Evolutionary conservation across 2,113 vertebrate species (phyloP).

Genomic region (Thermophis baileyi): DNA sequence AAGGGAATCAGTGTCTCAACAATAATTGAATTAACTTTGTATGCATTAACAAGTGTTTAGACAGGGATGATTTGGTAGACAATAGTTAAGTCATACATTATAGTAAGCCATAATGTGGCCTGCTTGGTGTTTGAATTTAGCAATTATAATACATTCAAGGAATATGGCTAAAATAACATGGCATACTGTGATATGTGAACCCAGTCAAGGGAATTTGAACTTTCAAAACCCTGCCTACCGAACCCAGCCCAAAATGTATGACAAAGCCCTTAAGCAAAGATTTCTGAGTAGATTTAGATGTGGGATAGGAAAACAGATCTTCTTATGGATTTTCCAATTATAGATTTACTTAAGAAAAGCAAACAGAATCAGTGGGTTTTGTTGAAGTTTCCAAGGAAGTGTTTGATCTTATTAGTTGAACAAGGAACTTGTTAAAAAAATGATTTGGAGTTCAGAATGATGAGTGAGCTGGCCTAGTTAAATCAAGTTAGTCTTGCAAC

Average conservation of each 20-base stretch:
- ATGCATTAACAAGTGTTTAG: background rate
- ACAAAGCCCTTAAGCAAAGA: background rate
- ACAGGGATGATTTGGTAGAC: background rate
- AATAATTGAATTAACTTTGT: background rate
- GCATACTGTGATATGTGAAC: background rate
- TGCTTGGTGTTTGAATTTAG: background rate
- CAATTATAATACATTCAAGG: background rate
- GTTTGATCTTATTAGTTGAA: background rate
- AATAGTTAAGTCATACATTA: background rate
- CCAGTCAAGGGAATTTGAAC: background rate
- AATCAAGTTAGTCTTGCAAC: background rate
- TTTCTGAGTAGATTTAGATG: background rate
- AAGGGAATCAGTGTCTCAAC: background rate
- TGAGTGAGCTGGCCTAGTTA: background rate
- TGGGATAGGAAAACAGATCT: background rate
- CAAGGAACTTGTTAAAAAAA: background rate
- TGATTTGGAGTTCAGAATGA: background rate
- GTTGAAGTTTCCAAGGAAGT: background rate
- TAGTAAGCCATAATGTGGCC: background rate
- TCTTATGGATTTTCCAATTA: background rate
- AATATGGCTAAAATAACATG: background rate
- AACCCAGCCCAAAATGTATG: background rate
- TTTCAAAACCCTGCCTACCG: background rate
- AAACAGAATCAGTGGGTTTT: background rate
- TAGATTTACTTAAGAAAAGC: background rate